These are phyloP conservation scores for Scaptomyza montana DNA, from an alignment of 1,140 invertebrate genomes.

Conservation along the genomic window DNA sequence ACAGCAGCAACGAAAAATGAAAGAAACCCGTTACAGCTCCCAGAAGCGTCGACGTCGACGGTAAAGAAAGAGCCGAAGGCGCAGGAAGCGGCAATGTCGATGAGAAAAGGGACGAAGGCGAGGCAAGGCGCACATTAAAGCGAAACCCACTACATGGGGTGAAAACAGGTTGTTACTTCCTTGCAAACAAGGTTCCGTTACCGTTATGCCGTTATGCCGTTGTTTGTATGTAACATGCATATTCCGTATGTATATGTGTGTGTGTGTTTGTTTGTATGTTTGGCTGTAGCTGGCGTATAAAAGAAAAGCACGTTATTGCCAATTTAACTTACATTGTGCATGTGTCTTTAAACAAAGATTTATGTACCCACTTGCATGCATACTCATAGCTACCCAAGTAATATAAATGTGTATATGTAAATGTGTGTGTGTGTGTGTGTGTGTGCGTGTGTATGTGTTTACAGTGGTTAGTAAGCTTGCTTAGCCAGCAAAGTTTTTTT, in stretches of 20 bases:
- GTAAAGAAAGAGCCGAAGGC: slow-evolving; percentile 5
- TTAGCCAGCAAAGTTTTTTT: too few species aligned
- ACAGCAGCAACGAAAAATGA: neutral
- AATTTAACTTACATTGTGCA: slow-evolving; percentile 81
- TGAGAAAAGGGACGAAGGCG: neutral
- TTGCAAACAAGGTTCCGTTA: slow-evolving; percentile 81
- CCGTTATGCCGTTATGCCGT: slow-evolving; percentile 76
- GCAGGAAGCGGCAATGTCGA: slow-evolving; percentile 1
- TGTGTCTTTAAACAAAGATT: slow-evolving; percentile 81
- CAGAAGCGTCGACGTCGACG: slow-evolving; percentile 17
- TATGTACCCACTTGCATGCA: slow-evolving; percentile 80
- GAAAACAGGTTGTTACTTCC: slow-evolving; percentile 81
- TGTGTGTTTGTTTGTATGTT: slow-evolving; percentile 30
- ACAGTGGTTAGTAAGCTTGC: neutral
- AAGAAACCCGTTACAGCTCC: slow-evolving; percentile 18
- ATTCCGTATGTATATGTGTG: slow-evolving; percentile 7
- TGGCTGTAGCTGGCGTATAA: slow-evolving; percentile 63
- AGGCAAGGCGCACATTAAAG: slow-evolving; percentile 51
- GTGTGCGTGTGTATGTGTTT: slow-evolving; percentile 9
- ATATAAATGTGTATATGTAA: neutral
- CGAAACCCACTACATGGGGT: slow-evolving; percentile 68
- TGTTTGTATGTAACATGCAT: slow-evolving; percentile 38
- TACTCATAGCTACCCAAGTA: slow-evolving; percentile 38
- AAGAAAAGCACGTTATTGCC: slow-evolving; percentile 80
- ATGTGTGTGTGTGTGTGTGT: neutral